Percentiles rank a stretch among this genome's conserved stretches.
phyloP scores from a whole-genome alignment of 64 coral and sea anemone species.

The Actinia equina region DNA sequence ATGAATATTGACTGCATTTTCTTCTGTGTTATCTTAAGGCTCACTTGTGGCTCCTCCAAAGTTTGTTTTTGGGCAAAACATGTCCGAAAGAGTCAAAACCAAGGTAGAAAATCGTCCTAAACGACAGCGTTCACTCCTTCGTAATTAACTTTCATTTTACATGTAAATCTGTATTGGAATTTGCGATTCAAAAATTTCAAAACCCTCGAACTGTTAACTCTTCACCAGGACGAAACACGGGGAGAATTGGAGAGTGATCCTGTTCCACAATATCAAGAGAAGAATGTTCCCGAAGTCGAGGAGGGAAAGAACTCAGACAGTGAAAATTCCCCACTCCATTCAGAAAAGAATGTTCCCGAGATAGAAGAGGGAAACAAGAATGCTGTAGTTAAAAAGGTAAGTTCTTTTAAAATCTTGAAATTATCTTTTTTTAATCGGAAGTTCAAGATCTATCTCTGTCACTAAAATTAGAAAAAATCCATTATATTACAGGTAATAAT shows the following conservation, averaged over 20 bases:
- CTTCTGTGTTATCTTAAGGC: neutral
- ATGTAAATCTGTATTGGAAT: neutral
- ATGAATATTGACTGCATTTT: neutral
- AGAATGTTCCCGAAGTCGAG: neutral
- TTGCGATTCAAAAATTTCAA: neutral
- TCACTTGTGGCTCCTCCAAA: slow-evolving; percentile 63
- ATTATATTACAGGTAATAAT: too few relatives aligned
- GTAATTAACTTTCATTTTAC: neutral
- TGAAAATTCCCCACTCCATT: neutral
- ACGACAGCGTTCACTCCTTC: neutral
- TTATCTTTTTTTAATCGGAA: too few relatives aligned
- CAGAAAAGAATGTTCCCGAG: neutral
- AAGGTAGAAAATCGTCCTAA: neutral
- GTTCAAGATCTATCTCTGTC: too few relatives aligned
- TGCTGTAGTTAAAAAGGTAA: neutral
- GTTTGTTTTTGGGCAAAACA: slow-evolving; percentile 65
- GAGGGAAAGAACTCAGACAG: neutral
- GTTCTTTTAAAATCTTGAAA: too few relatives aligned
- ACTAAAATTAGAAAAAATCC: too few relatives aligned
- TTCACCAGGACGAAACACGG: neutral
- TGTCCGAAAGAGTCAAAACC: slow-evolving; percentile 44
- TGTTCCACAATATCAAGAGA: neutral
- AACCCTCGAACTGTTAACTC: neutral
- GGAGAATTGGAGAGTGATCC: neutral
- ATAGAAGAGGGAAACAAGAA: neutral